These are phyloP conservation scores for Polia nebulosa DNA, from an alignment of 2,888 invertebrate species.

Conservation along the genomic window DNA sequence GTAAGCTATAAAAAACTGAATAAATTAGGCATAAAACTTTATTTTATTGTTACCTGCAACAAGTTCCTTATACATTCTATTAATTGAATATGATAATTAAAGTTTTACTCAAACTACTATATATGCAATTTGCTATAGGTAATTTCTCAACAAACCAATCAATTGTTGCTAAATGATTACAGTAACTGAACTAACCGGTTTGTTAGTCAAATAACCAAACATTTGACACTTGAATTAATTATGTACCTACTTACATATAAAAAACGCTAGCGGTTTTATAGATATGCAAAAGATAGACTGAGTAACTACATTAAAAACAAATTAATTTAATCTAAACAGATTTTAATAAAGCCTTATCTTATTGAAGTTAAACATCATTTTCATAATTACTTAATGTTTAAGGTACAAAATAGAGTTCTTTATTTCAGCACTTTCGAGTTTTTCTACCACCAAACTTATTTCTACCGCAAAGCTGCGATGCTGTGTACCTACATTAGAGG, in stretches of 20 bases:
- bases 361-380: too few relatives aligned
- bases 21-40: not conserved
- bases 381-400: too few relatives aligned
- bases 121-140: constrained; percentile 21
- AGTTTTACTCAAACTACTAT: constrained; percentile 9
- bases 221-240: not conserved
- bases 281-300: not conserved
- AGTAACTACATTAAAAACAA: not conserved
- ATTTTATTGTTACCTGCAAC: not conserved
- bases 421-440: too few relatives aligned
- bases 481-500: too few relatives aligned
- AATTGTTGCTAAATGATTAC: constrained; percentile 48
- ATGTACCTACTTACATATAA: not conserved
- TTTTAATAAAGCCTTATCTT: not conserved
- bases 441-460: too few relatives aligned
- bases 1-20: not conserved
- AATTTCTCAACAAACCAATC: constrained; percentile 39
- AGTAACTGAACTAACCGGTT: constrained; percentile 26
- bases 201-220: constrained; percentile 18
- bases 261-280: not conserved
- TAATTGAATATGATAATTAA: constrained; percentile 36
- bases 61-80: not conserved
- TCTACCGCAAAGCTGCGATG: too few relatives aligned
- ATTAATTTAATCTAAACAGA: not conserved
- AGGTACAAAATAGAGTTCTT: too few relatives aligned